Evolutionary conservation across 2,888 invertebrate species (phyloP).

Genomic region (Arenicola marina): DNA sequence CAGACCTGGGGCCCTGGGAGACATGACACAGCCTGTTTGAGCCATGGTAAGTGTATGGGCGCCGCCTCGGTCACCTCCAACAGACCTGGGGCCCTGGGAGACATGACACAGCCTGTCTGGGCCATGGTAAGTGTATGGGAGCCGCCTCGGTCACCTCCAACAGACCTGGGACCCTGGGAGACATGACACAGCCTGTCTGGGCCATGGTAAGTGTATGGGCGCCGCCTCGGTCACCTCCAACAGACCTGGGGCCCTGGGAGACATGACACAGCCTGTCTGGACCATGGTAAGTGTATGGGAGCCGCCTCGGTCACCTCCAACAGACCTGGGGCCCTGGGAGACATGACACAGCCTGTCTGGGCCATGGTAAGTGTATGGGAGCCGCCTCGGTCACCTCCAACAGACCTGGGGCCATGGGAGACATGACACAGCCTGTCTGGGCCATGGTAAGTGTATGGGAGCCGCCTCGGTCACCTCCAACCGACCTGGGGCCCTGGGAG

Average conservation of each 20-base stretch:
- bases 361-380: slow-evolving; percentile 37
- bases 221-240: no score
- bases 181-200: slow-evolving; percentile 45
- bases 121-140: no score
- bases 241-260: no score
- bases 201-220: slow-evolving; percentile 37
- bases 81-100: no score
- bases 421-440: no score
- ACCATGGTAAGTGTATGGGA: no score
- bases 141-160: slow-evolving; percentile 45
- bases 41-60: slow-evolving; percentile 37
- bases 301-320: slow-evolving; percentile 45
- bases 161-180: slow-evolving; percentile 34
- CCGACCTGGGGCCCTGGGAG: slow-evolving; percentile 34
- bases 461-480: slow-evolving; percentile 45
- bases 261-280: no score
- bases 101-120: no score
- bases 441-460: no score
- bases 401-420: no score
- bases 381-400: no score
- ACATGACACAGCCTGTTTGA: slow-evolving; percentile 45
- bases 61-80: no score
- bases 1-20: slow-evolving; percentile 34
- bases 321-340: slow-evolving; percentile 34
- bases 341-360: slow-evolving; percentile 45